Conservation (phyloP, 2,797 vertebrate genomes). For the Coregonus sp. region DNA sequence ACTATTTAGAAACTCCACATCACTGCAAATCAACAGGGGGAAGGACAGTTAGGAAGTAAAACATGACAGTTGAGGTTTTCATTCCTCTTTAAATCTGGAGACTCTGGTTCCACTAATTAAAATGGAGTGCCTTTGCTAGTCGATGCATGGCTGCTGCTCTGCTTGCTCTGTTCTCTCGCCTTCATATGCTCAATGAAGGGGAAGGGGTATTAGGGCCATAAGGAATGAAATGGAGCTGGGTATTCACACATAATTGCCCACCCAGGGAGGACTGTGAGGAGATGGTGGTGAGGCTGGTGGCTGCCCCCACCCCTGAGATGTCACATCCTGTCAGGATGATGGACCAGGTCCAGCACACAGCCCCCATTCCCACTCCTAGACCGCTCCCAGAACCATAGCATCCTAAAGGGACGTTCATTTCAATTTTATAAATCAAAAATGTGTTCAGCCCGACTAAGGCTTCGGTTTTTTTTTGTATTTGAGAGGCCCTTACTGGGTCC, state of each 20-base stretch:
- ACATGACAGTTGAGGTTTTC: constrained; percentile 21
- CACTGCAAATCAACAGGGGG: constrained; percentile 43
- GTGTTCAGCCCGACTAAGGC: constrained; percentile 47
- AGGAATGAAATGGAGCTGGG: constrained; percentile 73
- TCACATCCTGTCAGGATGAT: constrained; percentile 77
- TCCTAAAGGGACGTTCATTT: constrained; percentile 69
- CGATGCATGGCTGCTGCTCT: constrained; percentile 40
- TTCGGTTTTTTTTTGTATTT: constrained; percentile 56
- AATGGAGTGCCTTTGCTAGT: constrained; percentile 58
- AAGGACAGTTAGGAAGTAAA: constrained; percentile 29
- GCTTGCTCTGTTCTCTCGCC: constrained; percentile 34
- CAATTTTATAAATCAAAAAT: constrained; percentile 68
- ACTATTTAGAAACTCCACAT: constrained; percentile 42
- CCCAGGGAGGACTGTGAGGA: constrained; percentile 69
- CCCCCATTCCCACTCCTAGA: constrained; percentile 54
- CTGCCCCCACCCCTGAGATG: constrained; percentile 64
- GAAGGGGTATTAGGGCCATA: constrained; percentile 69
- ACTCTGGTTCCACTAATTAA: constrained; percentile 68
- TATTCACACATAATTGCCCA: constrained; percentile 79
- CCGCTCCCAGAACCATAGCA: constrained; percentile 23
- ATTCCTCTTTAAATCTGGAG: constrained; percentile 43
- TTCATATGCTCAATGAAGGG: constrained; percentile 66
- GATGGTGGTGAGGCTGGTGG: constrained; percentile 58
- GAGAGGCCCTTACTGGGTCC: constrained; percentile 23
- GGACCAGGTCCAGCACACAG: constrained; percentile 63